Base-by-base conservation (phyloP, 2,888 invertebrate species). In the Calameuta idolon region DNA sequence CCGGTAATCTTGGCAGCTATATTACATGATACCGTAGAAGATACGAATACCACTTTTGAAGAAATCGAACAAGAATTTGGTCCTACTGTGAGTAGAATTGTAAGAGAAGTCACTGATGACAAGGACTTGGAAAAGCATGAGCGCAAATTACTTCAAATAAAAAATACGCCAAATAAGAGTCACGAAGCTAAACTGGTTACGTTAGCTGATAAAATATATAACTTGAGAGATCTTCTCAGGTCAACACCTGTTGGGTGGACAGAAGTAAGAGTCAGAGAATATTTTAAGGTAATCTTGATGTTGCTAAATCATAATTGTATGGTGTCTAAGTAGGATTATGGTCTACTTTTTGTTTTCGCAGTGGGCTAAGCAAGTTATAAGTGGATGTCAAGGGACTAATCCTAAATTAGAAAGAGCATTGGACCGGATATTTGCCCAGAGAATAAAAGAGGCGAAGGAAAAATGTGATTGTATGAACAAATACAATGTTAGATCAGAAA, bases 11-110 rank as follows among this genome's bases (percentile, higher is more conserved):
- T 95, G 91, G 95, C 96, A 11, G 97, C 97, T 1, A 85, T 97
- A 12, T 92, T 97, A 1, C 97, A 97, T 89, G 97, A 97, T 87
- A 96, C 96, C 0, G 95, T 97, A 1, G 97, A 97, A 92, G 97
- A 97, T 87, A 97, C 97, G 0, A 94, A 95, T 75, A 95, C 96
- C 1, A 95, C 95, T 0, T 93, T 95, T 81, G 94, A 94, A 30
- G 96, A 96, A 90, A 93, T 97, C 71, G 93, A 94, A 86, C 77
- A 88, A 34, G 85, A 92, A 69, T 96, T 96, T 92, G 96, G 96
- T 0, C 80, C 87, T 9, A 92, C 93, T 83, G 93, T 97, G 30
- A 87, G 92, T 23, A 85, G 87, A 11, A 92, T 96, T 81, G 94
- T 95, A 1, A 92, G 91, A 9, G 94, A 95, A 92, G 93, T 95